These are phyloP conservation scores for Labeo calbasu DNA, from an alignment of 2,797 vertebrate species.

Conservation along the genomic window DNA sequence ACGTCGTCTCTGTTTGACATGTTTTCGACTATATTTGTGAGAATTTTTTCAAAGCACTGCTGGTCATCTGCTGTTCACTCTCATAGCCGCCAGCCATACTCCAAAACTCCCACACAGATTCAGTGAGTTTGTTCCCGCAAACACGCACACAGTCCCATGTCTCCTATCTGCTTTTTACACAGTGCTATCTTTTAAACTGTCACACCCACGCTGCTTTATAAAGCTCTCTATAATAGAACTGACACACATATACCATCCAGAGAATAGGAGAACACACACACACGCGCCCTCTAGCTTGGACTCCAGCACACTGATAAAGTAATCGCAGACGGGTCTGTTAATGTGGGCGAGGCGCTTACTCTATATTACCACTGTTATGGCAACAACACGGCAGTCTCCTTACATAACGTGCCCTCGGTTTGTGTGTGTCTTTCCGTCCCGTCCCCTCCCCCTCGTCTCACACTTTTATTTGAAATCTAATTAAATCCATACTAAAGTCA, in stretches of 20 bases:
- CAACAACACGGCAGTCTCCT: constrained; percentile 35
- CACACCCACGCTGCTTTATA: constrained; percentile 40
- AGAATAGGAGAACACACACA: constrained; percentile 1
- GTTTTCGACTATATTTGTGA: neutral
- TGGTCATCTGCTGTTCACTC: constrained; percentile 36
- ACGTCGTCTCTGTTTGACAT: neutral
- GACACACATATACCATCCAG: constrained; percentile 31
- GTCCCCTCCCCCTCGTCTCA: constrained; percentile 3
- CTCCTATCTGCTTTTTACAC: constrained; percentile 32
- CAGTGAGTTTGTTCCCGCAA: constrained; percentile 17
- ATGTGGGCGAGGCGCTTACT: constrained; percentile 24
- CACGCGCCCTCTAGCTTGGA: constrained; percentile 7
- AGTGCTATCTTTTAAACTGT: constrained; percentile 33
- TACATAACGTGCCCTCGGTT: constrained; percentile 41
- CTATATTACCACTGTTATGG: constrained; percentile 33
- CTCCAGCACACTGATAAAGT: constrained; percentile 8
- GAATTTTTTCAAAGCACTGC: neutral
- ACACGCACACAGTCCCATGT: neutral
- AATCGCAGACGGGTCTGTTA: constrained; percentile 22
- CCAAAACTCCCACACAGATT: constrained; percentile 50
- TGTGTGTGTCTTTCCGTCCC: constrained; percentile 22
- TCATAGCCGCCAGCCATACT: constrained; percentile 50
- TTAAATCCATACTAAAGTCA: constrained; percentile 57
- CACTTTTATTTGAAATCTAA: constrained; percentile 52
- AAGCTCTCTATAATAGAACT: constrained; percentile 38